These are phyloP conservation scores for Chionomys nivalis DNA, from an alignment of 2,113 vertebrate genomes.

Conservation along the genomic window DNA sequence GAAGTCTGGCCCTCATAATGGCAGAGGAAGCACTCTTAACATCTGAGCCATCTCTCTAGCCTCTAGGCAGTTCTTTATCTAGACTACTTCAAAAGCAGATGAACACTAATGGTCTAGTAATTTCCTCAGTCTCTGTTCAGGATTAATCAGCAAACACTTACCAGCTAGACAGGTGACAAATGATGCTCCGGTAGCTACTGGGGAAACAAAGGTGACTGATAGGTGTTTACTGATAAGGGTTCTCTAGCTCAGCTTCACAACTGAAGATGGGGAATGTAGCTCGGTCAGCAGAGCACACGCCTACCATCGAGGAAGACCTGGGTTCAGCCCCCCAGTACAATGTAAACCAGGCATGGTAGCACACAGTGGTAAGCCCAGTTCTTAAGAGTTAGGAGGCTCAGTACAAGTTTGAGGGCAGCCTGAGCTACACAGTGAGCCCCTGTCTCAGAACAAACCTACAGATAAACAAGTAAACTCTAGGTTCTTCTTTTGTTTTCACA, in stretches of 20 bases:
- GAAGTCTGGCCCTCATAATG: neutral
- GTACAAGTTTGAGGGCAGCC: neutral
- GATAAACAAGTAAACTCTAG: neutral
- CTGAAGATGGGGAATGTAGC: neutral
- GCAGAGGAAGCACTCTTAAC: neutral
- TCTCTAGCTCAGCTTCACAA: neutral
- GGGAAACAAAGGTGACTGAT: neutral
- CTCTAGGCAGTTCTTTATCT: neutral
- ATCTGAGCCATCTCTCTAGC: neutral
- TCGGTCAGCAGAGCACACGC: neutral
- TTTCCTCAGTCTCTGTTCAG: conserved; percentile 29
- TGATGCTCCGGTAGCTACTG: neutral
- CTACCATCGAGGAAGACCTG: neutral
- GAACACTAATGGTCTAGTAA: neutral
- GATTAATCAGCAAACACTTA: neutral
- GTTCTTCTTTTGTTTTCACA: no score
- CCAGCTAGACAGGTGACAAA: neutral
- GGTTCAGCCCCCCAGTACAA: neutral
- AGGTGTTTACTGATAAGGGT: neutral
- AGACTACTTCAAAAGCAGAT: conserved; percentile 30
- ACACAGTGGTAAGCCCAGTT: neutral
- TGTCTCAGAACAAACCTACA: neutral
- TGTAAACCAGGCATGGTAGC: no score
- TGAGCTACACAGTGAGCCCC: neutral
- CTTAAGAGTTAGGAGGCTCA: neutral